Evolutionary conservation across 2,113 vertebrate species (phyloP).

Genomic region (Peromyscus leucopus): DNA sequence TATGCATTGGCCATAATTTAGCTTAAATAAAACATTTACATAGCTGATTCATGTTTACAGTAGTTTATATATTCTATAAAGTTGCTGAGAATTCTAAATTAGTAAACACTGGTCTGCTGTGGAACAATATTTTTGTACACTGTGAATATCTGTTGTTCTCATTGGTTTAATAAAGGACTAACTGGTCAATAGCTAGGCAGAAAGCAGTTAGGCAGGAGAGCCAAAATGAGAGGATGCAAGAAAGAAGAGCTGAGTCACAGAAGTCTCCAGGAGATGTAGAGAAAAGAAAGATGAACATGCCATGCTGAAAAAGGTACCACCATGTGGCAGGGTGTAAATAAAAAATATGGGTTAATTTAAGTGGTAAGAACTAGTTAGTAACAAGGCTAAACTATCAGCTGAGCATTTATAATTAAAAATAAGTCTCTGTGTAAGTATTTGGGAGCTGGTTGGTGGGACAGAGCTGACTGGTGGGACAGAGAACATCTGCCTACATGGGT

Average conservation of each 20-base stretch:
- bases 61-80: neutral
- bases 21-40: slow-evolving; percentile 49
- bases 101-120: neutral
- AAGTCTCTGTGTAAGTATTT: neutral
- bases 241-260: neutral
- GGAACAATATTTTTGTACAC: neutral
- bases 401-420: neutral
- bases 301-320: neutral
- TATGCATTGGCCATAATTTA: neutral
- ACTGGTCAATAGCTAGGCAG: neutral
- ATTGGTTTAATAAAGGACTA: neutral
- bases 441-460: neutral
- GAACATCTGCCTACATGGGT: neutral
- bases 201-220: neutral
- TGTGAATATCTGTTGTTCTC: neutral
- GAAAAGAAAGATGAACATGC: neutral
- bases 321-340: neutral
- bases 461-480: neutral
- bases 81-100: neutral
- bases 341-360: neutral
- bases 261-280: neutral
- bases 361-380: neutral
- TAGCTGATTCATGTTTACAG: neutral
- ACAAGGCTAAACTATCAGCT: neutral
- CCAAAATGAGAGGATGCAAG: neutral